A percentile compares a stretch with the other conserved stretches of the same genome.
These are phyloP conservation scores for Fringilla coelebs DNA, from an alignment of 2,797 vertebrate genomes.

Conservation along the genomic window DNA sequence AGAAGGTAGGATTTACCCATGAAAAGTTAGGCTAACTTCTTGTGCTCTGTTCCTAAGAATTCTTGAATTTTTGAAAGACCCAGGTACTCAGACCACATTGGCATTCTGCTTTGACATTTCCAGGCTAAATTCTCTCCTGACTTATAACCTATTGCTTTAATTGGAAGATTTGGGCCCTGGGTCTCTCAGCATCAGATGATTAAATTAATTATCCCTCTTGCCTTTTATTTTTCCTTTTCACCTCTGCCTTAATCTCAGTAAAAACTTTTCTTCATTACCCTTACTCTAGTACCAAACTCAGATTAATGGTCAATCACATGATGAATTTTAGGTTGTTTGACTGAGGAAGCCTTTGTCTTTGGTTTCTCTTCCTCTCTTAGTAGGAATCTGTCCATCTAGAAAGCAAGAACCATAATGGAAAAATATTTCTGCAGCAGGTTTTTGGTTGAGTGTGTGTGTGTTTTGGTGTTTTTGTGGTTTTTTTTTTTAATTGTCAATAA, in stretches of 20 bases:
- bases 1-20: background rate
- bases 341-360: background rate
- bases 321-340: constrained; percentile 5
- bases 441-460: background rate
- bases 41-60: background rate
- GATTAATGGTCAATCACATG: constrained; percentile 24
- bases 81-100: background rate
- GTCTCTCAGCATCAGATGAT: background rate
- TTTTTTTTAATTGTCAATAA: background rate
- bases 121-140: background rate
- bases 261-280: background rate
- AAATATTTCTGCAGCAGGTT: background rate
- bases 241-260: background rate
- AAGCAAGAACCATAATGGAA: background rate
- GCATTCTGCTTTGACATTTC: background rate
- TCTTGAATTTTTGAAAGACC: background rate
- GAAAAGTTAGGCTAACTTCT: background rate
- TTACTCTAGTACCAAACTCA: background rate
- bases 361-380: background rate
- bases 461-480: background rate
- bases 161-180: background rate
- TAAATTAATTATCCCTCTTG: background rate
- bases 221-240: background rate
- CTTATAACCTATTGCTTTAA: background rate
- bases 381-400: background rate